phyloP scores from a whole-genome alignment of 2,888 invertebrate species.

The Andrena marginata region DNA sequence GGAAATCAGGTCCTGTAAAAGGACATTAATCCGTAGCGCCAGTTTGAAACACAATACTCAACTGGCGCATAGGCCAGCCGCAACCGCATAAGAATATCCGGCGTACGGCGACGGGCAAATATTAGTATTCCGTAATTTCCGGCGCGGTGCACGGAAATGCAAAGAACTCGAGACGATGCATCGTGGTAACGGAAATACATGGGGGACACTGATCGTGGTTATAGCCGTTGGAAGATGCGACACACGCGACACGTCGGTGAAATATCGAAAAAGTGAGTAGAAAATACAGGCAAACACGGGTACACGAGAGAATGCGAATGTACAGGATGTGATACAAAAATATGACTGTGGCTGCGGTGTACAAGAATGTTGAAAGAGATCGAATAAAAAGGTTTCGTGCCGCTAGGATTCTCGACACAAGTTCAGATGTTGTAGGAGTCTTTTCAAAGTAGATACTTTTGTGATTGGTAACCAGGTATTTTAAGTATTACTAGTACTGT shows the following conservation, averaged over 20 bases:
- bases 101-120: slow-evolving; percentile 53
- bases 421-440: not conserved
- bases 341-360: not conserved
- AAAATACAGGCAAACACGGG: not conserved
- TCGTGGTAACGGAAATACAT: slow-evolving; percentile 57
- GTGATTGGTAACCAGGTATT: too few species aligned
- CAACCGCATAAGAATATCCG: slow-evolving; percentile 60
- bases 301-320: not conserved
- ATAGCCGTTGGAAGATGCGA: slow-evolving; percentile 37
- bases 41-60: slow-evolving; percentile 48
- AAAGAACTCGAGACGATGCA: slow-evolving; percentile 59
- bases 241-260: not conserved
- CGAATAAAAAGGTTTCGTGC: too few species aligned
- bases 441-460: too few species aligned
- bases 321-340: not conserved
- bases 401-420: not conserved
- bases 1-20: slow-evolving; percentile 34
- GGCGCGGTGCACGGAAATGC: slow-evolving; percentile 54
- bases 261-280: not conserved
- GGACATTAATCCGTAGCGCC: slow-evolving; percentile 19
- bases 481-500: too few species aligned
- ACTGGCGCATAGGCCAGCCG: slow-evolving; percentile 13
- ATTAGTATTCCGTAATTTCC: slow-evolving; percentile 67
- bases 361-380: too few species aligned
- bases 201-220: slow-evolving; percentile 21